Percentiles rank a stretch among this genome's conserved stretches.
Conservation (phyloP, 1,140 invertebrate genomes). For the Asbolus verrucosus region DNA sequence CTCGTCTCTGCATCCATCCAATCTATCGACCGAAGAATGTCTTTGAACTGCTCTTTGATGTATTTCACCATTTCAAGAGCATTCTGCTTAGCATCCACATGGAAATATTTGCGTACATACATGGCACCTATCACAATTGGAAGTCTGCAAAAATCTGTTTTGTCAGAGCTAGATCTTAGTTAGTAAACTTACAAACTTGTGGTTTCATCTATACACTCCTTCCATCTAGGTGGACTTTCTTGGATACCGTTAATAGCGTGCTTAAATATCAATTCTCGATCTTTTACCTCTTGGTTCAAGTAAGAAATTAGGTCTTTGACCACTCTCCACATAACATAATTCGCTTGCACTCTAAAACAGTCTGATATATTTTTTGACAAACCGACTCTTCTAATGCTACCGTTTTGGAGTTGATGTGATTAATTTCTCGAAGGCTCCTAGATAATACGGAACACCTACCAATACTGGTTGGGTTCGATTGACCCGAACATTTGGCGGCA, state of each 20-base stretch:
- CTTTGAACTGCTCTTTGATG: conserved; percentile 66
- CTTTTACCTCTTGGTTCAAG: conserved; percentile 78
- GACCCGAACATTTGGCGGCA: conserved; percentile 74
- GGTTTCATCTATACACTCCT: conserved; percentile 82
- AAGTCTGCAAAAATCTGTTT: background rate
- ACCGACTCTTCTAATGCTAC: conserved; percentile 49
- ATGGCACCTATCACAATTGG: conserved; percentile 37
- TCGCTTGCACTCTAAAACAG: conserved; percentile 71
- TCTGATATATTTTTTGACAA: background rate
- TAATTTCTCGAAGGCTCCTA: conserved; percentile 75
- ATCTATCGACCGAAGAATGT: conserved; percentile 66
- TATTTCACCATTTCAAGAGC: conserved; percentile 72
- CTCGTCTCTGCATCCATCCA: conserved; percentile 73
- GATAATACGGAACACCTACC: conserved; percentile 82
- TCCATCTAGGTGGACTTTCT: conserved; percentile 84
- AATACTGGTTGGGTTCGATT: conserved; percentile 79
- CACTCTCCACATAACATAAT: conserved; percentile 87
- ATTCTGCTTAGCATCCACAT: conserved; percentile 64
- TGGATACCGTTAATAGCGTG: conserved; percentile 81
- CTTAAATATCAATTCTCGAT: conserved; percentile 78
- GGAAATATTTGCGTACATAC: conserved; percentile 67
- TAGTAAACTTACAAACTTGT: conserved; percentile 61
- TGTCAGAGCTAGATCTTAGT: background rate
- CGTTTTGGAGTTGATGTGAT: conserved; percentile 71
- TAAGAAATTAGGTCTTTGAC: conserved; percentile 80